Conservation (phyloP, 2,888 invertebrate species). For the Deilephila elpenor region DNA sequence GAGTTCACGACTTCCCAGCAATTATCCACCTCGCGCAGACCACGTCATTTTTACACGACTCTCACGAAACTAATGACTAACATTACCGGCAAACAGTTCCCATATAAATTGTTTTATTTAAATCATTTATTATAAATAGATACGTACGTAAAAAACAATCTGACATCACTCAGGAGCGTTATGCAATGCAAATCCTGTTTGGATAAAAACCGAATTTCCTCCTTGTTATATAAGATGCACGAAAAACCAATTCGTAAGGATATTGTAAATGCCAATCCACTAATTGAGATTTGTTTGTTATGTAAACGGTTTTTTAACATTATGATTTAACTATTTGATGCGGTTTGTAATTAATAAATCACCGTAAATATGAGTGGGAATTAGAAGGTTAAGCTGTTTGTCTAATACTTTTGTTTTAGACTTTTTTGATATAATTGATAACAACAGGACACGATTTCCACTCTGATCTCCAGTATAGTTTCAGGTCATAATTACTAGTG, state of each 20-base stretch:
- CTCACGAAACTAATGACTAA: slow-evolving; percentile 69
- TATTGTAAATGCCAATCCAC: slow-evolving; percentile 11
- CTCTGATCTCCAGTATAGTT: no score
- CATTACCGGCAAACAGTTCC: slow-evolving; percentile 30
- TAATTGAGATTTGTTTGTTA: slow-evolving; percentile 16
- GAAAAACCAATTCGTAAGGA: slow-evolving; percentile 7
- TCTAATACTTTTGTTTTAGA: no score
- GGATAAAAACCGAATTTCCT: slow-evolving; percentile 13
- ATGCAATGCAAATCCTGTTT: slow-evolving; percentile 29
- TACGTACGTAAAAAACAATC: slow-evolving; percentile 27
- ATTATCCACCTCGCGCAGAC: slow-evolving; percentile 62
- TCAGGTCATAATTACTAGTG: no score
- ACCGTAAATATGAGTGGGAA: not conserved
- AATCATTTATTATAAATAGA: slow-evolving; percentile 30
- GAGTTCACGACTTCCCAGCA: slow-evolving; percentile 68
- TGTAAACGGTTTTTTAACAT: slow-evolving; percentile 8
- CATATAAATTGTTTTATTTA: slow-evolving; percentile 28
- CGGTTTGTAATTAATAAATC: not conserved
- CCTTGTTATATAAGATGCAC: slow-evolving; percentile 3
- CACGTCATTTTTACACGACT: slow-evolving; percentile 61
- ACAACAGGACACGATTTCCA: no score
- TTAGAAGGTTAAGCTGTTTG: not conserved
- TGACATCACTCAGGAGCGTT: slow-evolving; percentile 27
- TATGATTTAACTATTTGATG: slow-evolving; percentile 6
- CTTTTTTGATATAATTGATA: no score